Conservation (phyloP, 2,888 invertebrate genomes). For the Noctua pronuba region DNA sequence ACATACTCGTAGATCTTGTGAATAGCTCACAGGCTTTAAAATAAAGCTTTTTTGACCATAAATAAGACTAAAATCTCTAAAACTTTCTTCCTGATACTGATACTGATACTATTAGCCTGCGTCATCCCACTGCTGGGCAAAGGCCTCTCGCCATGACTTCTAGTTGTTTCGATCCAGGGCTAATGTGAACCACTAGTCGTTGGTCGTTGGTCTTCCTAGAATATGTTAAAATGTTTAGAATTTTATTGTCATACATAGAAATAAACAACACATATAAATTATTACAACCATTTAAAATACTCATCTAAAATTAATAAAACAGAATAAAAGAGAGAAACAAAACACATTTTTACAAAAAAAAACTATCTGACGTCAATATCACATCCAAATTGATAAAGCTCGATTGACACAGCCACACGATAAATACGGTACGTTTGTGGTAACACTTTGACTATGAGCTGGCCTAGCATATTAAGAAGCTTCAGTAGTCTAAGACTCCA, state of each 20-base stretch:
- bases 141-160: too few species aligned
- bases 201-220: too few species aligned
- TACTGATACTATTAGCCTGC: too few species aligned
- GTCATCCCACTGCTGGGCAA: too few species aligned
- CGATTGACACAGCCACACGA: neutral
- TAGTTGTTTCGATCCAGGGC: too few species aligned
- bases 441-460: neutral
- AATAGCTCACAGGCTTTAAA: neutral
- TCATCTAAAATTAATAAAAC: slow-evolving; percentile 26
- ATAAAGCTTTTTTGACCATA: neutral
- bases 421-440: neutral
- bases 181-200: too few species aligned
- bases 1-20: neutral
- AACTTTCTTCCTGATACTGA: too few species aligned
- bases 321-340: neutral
- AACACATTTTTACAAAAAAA: neutral
- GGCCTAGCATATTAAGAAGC: neutral
- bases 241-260: neutral
- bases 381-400: slow-evolving; percentile 6
- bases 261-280: neutral
- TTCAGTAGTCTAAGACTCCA: neutral
- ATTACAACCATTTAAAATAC: neutral
- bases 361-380: neutral
- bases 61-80: too few species aligned
- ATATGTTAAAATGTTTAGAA: too few species aligned